Evolutionary conservation across 2,888 invertebrate species (phyloP), one percentile per base, ranked within the genome.

Genomic region (Bimastos eiseni): DNA sequence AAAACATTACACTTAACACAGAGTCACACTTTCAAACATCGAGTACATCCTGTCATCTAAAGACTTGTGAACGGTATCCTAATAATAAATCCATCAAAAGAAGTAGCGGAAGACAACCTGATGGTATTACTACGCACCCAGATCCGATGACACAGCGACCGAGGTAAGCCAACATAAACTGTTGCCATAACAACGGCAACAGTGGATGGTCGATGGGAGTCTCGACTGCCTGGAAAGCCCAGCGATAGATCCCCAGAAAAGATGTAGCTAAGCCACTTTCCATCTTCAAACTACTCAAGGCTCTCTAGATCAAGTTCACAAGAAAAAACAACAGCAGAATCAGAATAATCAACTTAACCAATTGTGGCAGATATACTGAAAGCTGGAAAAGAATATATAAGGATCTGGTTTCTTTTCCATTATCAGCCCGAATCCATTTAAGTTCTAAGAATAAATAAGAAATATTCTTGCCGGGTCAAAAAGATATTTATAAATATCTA

Each of bases 181-280:
- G 96, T 94, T 97, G 97, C 96, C 97, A 97, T 3, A 97, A 94
- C 24, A 97, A 95, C 0, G 97, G 96, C 83, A 97, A 95, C 41
- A 97, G 95, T 0, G 97, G 97, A 95, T 97, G 97, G 92, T 96
- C 96, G 86, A 96, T 93, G 4, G 97, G 96, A 91, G 97, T 96
- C 93, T 96, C 97, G 70, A 97, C 94, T 41, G 97, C 96, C 94
- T 97, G 96, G 93, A 97, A 97, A 0, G 97, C 97, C 96, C 97
- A 97, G 91, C 97, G 96, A 93, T 97, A 97, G 91, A 97, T 94
- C 88, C 89, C 93, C 11, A 91, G 89, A 38, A n/a, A 84, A 37
- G 2, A n/a, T 21, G 38, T 4, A 11, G 83, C 91, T 86, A 94
- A 94, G 21, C 93, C 92, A 44, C 93, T 91, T 55, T 94, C 93